Evolutionary conservation across 2,797 vertebrate species (phyloP), one percentile per base, ranked within the genome.

Genomic region (Rhinatrema bivittatum): DNA sequence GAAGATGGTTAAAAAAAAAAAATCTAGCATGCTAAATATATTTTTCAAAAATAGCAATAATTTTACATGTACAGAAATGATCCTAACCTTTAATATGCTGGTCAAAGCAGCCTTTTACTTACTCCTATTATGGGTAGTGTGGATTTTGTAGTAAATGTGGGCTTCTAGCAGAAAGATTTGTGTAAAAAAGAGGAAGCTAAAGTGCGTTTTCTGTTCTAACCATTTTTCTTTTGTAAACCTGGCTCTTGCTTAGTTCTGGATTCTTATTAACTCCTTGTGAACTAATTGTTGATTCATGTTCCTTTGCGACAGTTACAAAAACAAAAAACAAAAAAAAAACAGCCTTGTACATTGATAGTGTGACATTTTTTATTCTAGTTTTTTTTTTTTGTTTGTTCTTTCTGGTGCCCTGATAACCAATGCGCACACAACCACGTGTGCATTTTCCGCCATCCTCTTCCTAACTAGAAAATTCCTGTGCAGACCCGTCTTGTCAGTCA

Each of bases 11-110:
- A 66, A 49, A 72, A 73, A 66, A 49, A 72, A 73, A 59, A 62
- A 58, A 62, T 71, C 35, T 61, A 79, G 81, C 85, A 86, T 84
- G 85, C 76, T 71, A 80, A 82, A 74, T 87, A 85, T 87, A 84
- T 89, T 89, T 86, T 85, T 77, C 84, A 78, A 70, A 65, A 70
- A 81, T 42, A 85, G 84, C 81, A 86, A 86, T 86, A 86, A 86
- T 91, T 90, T 89, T 85, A 79, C 81, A 77, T 84, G 67, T 75
- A 81, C 73, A 84, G 78, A 84, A 78, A 80, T 74, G 53, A 84
- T 73, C 68, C 68, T 84, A 84, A 72, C 76, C 79, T 84, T 83
- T 78, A 84, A 71, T 78, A 75, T n/a, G n/a, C 75, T 72, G 65
- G 69, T 65, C 74, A 76, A 74, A 76, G 71, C 76, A 48, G 74